phyloP scores from a whole-genome alignment of 2,888 invertebrate species.

The Gonocerus acuteangulatus region DNA sequence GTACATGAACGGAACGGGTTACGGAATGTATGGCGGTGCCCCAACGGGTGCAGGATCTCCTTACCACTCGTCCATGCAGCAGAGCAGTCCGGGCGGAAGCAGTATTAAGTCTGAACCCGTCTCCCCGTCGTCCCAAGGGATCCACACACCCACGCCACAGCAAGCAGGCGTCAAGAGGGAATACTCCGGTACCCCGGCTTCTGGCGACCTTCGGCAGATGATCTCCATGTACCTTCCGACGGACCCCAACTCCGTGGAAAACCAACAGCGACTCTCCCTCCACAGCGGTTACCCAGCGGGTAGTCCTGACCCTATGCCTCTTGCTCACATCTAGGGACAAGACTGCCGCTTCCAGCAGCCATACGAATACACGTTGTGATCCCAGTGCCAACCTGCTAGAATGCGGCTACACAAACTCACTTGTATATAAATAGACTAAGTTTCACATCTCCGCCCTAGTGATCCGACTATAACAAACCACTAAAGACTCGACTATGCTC shows the following conservation, averaged over 20 bases:
- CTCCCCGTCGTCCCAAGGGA: slow-evolving; percentile 56
- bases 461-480: slow-evolving; percentile 30
- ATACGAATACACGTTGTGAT: slow-evolving; percentile 38
- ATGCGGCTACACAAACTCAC: slow-evolving; percentile 30
- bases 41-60: slow-evolving; percentile 59
- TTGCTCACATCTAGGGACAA: slow-evolving; percentile 58
- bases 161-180: slow-evolving; percentile 57
- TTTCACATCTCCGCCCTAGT: slow-evolving; percentile 26
- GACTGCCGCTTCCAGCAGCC: slow-evolving; percentile 38
- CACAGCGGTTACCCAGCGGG: slow-evolving; percentile 58
- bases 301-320: slow-evolving; percentile 53
- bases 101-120: slow-evolving; percentile 85
- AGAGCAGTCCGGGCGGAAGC: slow-evolving; percentile 76
- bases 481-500: slow-evolving; percentile 27
- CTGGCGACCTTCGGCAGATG: slow-evolving; percentile 60
- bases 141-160: slow-evolving; percentile 47
- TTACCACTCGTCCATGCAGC: slow-evolving; percentile 56
- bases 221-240: slow-evolving; percentile 67
- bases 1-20: slow-evolving; percentile 58
- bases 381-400: slow-evolving; percentile 36
- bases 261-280: slow-evolving; percentile 48
- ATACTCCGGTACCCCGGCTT: slow-evolving; percentile 47
- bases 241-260: slow-evolving; percentile 52
- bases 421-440: slow-evolving; percentile 26
- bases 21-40: slow-evolving; percentile 47